Evolutionary conservation across 2,113 vertebrate species (phyloP).

Genomic region (Cepphus grylle): DNA sequence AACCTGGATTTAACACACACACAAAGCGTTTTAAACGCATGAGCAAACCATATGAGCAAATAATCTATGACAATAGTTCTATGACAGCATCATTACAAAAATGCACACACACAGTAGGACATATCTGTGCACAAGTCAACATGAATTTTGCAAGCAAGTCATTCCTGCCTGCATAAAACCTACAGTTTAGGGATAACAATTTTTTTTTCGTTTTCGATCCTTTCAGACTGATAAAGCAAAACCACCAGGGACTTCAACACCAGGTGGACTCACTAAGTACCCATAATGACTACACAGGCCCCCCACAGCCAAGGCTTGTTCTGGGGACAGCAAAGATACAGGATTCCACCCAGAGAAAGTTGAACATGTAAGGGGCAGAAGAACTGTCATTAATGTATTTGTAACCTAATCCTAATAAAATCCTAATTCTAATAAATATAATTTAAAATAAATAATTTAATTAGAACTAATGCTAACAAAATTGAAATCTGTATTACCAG

Average conservation of each 20-base stretch:
- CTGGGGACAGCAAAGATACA: neutral
- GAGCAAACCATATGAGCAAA: neutral
- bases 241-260: neutral
- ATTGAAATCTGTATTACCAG: neutral
- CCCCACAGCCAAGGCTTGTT: neutral
- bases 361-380: neutral
- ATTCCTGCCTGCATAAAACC: neutral
- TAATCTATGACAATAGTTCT: neutral
- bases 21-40: neutral
- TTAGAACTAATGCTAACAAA: neutral
- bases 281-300: neutral
- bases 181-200: neutral
- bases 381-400: neutral
- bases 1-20: neutral
- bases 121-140: rapidly evolving
- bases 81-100: neutral
- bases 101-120: rapidly evolving
- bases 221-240: neutral
- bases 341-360: neutral
- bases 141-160: neutral
- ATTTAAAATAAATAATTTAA: neutral
- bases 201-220: neutral
- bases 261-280: neutral
- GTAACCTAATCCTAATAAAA: neutral
- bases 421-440: neutral